Evolutionary conservation across 2,113 vertebrate species (phyloP).

Genomic region (Dicrurus megarhynchus): DNA sequence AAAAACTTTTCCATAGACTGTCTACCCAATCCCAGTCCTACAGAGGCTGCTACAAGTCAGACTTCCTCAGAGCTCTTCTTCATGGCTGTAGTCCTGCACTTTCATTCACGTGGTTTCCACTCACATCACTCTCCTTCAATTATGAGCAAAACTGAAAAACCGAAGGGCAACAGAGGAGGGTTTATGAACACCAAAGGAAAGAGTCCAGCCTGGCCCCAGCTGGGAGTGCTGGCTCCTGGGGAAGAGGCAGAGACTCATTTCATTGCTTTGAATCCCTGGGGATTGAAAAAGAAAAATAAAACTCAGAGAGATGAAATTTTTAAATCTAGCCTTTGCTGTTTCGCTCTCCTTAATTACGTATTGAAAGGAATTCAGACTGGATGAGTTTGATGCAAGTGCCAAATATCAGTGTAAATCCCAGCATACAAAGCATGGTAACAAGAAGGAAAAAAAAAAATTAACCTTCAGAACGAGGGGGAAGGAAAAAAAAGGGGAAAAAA

Average conservation of each 20-base stretch:
- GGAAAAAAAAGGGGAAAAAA: fast-evolving
- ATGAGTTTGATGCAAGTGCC: neutral
- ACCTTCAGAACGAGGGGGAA: neutral
- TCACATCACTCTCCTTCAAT: neutral
- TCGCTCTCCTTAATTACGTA: neutral
- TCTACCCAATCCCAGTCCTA: neutral
- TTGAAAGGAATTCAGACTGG: neutral
- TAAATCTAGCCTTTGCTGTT: neutral
- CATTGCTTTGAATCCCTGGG: neutral
- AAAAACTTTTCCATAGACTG: neutral
- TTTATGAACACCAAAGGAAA: fast-evolving
- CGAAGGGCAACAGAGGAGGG: neutral
- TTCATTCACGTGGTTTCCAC: neutral
- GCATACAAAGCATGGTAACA: neutral
- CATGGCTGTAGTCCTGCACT: neutral
- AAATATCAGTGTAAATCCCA: neutral
- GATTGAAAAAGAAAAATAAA: neutral
- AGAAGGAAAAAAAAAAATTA: neutral
- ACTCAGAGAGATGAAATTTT: neutral
- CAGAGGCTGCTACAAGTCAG: neutral
- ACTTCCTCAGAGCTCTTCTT: neutral
- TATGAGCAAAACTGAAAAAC: neutral
- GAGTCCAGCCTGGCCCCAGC: neutral
- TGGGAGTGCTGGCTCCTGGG: neutral
- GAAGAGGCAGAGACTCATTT: neutral